These are phyloP conservation scores for Nasalis larvatus DNA, from an alignment of 2,113 vertebrate species.

Conservation along the genomic window DNA sequence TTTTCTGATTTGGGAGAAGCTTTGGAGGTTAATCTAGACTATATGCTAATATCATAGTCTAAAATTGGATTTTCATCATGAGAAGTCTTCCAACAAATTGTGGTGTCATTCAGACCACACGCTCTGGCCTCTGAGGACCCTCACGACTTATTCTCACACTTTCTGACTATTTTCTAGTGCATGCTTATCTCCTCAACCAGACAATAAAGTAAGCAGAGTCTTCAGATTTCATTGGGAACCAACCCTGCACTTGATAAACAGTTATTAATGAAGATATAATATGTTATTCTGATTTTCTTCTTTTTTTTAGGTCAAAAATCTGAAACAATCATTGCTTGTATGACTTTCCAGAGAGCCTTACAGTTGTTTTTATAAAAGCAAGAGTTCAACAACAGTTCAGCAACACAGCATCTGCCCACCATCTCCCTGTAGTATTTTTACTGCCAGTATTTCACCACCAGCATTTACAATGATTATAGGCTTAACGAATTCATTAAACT, in stretches of 20 bases:
- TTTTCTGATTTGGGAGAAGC: not conserved
- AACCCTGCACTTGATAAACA: not conserved
- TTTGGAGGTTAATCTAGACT: not conserved
- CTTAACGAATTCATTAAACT: not conserved
- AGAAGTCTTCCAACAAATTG: not conserved
- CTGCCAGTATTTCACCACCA: not conserved
- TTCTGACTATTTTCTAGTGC: not conserved
- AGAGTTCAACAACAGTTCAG: not conserved
- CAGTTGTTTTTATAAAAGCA: not conserved
- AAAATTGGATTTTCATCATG: not conserved
- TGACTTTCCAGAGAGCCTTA: not conserved
- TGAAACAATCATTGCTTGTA: not conserved
- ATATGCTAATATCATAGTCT: not conserved
- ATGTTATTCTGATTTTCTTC: not conserved
- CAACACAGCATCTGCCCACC: not conserved
- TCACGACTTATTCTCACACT: not conserved
- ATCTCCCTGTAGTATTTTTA: not conserved
- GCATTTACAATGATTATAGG: not conserved
- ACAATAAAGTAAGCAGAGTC: not conserved
- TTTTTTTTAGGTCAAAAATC: not conserved
- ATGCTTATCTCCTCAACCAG: not conserved
- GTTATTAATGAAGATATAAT: not conserved
- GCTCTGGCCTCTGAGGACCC: not conserved
- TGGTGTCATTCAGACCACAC: not conserved
- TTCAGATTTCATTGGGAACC: not conserved